Evolutionary conservation across 2,888 invertebrate species (phyloP).

Genomic region (Archips xylosteana): DNA sequence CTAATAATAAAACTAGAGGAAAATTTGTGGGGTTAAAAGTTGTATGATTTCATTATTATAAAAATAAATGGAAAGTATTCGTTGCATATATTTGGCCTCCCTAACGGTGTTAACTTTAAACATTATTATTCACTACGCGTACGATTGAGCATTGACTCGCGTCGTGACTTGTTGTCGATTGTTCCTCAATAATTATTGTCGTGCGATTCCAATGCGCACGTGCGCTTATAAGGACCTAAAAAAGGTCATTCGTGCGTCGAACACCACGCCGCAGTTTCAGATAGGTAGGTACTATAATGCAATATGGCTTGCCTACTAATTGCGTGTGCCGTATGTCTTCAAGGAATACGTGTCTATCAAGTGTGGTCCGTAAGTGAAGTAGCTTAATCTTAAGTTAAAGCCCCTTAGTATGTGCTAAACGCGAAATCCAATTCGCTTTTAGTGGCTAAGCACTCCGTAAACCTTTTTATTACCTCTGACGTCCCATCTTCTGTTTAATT

Average conservation of each 20-base stretch:
- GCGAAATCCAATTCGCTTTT: slow-evolving; percentile 69
- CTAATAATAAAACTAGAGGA: too few relatives aligned
- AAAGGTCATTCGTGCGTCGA: slow-evolving; percentile 73
- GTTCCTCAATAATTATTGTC: slow-evolving; percentile 71
- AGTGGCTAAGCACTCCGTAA: slow-evolving; percentile 60
- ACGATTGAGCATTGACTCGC: slow-evolving; percentile 57
- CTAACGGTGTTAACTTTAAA: background rate
- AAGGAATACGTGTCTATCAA: slow-evolving; percentile 43
- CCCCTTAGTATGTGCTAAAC: slow-evolving; percentile 63
- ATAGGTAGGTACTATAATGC: slow-evolving; percentile 38
- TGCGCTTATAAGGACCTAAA: slow-evolving; percentile 67
- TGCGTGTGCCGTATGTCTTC: slow-evolving; percentile 33
- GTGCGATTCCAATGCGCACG: slow-evolving; percentile 73
- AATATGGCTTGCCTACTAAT: slow-evolving; percentile 38
- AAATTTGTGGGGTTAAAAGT: too few relatives aligned
- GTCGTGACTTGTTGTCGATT: slow-evolving; percentile 78
- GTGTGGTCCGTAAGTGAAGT: slow-evolving; percentile 51
- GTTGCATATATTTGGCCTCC: background rate
- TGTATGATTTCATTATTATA: too few relatives aligned
- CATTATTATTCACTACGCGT: slow-evolving; percentile 69
- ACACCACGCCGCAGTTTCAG: slow-evolving; percentile 54
- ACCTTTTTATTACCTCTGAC: slow-evolving; percentile 58
- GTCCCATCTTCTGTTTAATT: slow-evolving; percentile 50
- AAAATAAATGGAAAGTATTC: too few relatives aligned
- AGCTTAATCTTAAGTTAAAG: slow-evolving; percentile 56